phyloP scores from a whole-genome alignment of 2,888 invertebrate genomes.

The Patella pellucida region DNA sequence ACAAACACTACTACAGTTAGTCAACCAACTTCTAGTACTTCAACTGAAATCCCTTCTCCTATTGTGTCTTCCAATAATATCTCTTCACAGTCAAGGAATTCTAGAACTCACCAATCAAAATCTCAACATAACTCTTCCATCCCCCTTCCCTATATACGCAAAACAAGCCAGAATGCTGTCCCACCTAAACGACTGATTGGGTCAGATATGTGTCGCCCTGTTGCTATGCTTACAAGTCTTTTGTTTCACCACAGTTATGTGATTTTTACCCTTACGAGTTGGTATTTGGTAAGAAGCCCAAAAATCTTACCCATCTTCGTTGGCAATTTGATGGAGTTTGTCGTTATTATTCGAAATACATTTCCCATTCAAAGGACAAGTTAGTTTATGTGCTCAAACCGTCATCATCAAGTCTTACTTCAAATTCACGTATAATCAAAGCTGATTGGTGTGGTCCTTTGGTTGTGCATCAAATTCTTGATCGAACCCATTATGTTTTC shows the following conservation, averaged over 20 bases:
- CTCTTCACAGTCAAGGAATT: no score
- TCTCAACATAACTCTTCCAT: no score
- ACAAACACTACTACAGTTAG: neutral
- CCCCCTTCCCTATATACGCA: no score
- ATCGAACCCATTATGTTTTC: neutral
- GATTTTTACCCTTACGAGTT: neutral
- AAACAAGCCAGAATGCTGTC: no score
- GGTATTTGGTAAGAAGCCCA: neutral
- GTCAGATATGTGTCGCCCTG: neutral
- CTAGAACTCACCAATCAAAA: no score
- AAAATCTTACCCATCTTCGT: neutral
- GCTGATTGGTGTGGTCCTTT: slow-evolving; percentile 10
- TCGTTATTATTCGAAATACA: neutral
- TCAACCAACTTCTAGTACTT: neutral
- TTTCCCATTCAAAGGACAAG: neutral
- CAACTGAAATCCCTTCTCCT: no score
- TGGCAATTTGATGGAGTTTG: neutral
- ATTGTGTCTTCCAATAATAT: no score
- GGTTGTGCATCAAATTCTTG: slow-evolving; percentile 5
- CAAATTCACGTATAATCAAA: neutral
- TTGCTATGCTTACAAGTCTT: slow-evolving; percentile 1
- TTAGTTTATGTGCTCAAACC: neutral
- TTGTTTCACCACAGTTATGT: slow-evolving; percentile 1
- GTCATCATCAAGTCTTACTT: neutral
- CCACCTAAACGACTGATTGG: neutral